phyloP scores from a whole-genome alignment of 2,888 invertebrate genomes.

The Melanchra persicariae region DNA sequence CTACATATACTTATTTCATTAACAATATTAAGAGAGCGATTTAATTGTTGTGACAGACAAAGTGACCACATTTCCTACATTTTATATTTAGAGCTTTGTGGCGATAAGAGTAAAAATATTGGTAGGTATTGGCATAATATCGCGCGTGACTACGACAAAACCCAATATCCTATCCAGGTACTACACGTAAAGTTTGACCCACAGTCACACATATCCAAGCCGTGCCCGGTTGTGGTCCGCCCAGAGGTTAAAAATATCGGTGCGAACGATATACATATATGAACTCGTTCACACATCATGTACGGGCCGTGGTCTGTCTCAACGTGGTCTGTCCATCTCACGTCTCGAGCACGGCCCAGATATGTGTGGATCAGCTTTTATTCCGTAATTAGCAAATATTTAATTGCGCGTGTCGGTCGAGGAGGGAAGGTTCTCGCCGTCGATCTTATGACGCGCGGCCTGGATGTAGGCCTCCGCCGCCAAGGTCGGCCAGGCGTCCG shows the following conservation, averaged over 20 bases:
- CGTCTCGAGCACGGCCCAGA: not conserved
- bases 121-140: not conserved
- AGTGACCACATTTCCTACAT: conserved; percentile 3
- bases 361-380: not conserved
- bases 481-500: conserved; percentile 82
- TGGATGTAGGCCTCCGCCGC: conserved; percentile 86
- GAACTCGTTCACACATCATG: no score
- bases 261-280: no score
- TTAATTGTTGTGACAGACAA: not conserved
- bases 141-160: not conserved
- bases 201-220: no score
- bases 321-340: no score
- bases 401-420: conserved; percentile 88
- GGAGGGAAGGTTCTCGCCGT: conserved; percentile 87
- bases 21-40: conserved; percentile 25
- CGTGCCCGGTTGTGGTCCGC: not conserved
- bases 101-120: not conserved
- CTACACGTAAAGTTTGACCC: conserved; percentile 1
- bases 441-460: conserved; percentile 85
- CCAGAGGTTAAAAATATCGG: no score
- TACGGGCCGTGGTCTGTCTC: no score
- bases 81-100: not conserved
- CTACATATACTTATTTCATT: conserved; percentile 26
- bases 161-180: not conserved
- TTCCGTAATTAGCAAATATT: conserved; percentile 50